Base-by-base conservation (phyloP, 2,888 invertebrate genomes). In the Strigamia transsilvanica region DNA sequence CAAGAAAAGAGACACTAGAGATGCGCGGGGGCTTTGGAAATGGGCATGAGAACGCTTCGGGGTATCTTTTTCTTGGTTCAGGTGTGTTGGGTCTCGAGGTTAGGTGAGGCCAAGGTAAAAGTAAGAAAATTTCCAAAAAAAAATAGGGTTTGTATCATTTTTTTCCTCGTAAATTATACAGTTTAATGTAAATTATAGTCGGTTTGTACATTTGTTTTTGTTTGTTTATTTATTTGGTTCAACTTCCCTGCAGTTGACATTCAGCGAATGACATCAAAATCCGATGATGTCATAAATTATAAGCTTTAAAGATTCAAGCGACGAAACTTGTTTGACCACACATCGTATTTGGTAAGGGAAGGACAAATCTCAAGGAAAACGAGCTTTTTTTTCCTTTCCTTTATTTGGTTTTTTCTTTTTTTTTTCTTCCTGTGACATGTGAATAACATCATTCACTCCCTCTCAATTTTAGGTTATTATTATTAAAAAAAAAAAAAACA, bases 341-440 rank as follows among this genome's bases (percentile, higher is more conserved):
- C 73, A 73, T 15, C 73, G 10, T n/a, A 73, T 73, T 73, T 73
- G 73, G 73, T 73, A 73, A 73, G 15, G 73, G 73, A 73, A 73
- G 73, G 73, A 73, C 73, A 73, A 15, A 73, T 73, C 73, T 73
- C 73, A 73, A 73, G 73, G 73, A 73, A 73, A 73, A 73, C 73
- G 32, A 73, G 73, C 2, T 13, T 73, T 73, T 9, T 73, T 73
- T 73, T 73, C 32, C 56, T 38, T 38, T 38, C 6, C 10, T 38
- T 38, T 38, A 1, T 38, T 38, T n/a, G n/a, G n/a, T 38, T 38
- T 38, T 6, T 38, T 38, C 27, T 27, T 27, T n/a, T n/a, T 27
- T 27, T 3, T 5, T n/a, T 51, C 51, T n/a, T 2, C 10, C 21
- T 18, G 2, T 56, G 56, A 73, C 73, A 27, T 73, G 73, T 73